Base-by-base conservation (phyloP, 2,888 invertebrate genomes). In the Branchellion lobata region DNA sequence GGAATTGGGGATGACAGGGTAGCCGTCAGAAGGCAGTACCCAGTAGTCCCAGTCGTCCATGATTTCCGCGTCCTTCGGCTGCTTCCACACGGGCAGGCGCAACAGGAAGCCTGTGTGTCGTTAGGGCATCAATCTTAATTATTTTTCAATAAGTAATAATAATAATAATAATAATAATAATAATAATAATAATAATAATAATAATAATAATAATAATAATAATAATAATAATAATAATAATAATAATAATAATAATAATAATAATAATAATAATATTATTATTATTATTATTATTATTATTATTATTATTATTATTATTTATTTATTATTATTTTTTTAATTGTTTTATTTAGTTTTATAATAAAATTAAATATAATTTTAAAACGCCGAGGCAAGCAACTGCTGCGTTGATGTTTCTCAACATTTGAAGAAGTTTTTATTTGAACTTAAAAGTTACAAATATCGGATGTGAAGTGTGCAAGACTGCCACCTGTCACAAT, bases 401-500 rank as follows among this genome's bases (percentile, higher is more conserved):
- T 14, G 29, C 29, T n/a, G n/a, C 29, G 8, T 65, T 29, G n/a
- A 8, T 29, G 65, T 24, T 65, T 29, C 8, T 18, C 8, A 47
- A 47, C 8, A 47, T 47, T 14, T 47, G 47, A 47, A 8, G 11
- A 47, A 47, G 47, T 14, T 14, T 18, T 47, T 18, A 18, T 14
- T 47, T 47, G 47, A 47, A 18, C 8, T 14, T 47, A 47, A 14
- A 14, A 14, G 47, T 14, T 14, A 47, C 18, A 47, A 47, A 47
- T 47, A 47, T 47, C 11, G 47, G 18, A 47, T 18, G 18, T 18
- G 18, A 47, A 47, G 18, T 14, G 18, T 47, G 47, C 21, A 57
- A 5, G 40, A 18, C 8, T 24, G 51, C 0, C 33, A 84, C 86
- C 86, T 61, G 86, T 85, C 0, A 86, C 31, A 27, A 84, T 71